Conservation (phyloP, 2,113 vertebrate species). For the Megaceryle torquata region DNA sequence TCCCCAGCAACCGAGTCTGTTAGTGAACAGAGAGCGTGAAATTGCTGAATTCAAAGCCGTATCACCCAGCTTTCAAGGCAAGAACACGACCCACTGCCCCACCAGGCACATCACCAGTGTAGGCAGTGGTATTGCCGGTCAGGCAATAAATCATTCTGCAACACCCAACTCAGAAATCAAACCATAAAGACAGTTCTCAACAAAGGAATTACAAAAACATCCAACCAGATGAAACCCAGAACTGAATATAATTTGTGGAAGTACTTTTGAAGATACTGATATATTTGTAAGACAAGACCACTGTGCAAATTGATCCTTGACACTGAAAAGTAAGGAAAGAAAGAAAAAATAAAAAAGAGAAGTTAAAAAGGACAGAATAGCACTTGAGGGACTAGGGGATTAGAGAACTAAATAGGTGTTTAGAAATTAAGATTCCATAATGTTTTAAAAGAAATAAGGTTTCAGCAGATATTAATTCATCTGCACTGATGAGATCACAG, state of each 20-base stretch:
- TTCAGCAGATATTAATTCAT: neutral
- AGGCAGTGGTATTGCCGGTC: rapidly evolving
- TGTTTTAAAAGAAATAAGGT: neutral
- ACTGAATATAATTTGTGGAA: neutral
- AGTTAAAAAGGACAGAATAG: neutral
- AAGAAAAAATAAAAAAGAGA: neutral
- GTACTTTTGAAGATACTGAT: neutral
- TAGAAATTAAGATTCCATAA: neutral
- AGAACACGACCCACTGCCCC: rapidly evolving
- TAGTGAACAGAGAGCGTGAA: neutral
- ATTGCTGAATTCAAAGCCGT: neutral
- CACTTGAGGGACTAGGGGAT: neutral
- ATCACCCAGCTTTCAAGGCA: neutral
- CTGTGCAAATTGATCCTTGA: neutral
- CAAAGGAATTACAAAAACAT: neutral
- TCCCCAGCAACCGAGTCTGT: neutral
- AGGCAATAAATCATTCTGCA: neutral
- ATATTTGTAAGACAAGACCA: neutral
- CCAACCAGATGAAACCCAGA: neutral
- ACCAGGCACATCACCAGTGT: neutral
- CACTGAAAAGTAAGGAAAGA: neutral
- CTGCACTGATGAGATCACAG: neutral
- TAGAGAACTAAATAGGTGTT: neutral
- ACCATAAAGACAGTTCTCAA: neutral
- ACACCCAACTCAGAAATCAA: neutral